Evolutionary conservation across 2,113 vertebrate genomes (phyloP).

Genomic region (Marmota flaviventris): DNA sequence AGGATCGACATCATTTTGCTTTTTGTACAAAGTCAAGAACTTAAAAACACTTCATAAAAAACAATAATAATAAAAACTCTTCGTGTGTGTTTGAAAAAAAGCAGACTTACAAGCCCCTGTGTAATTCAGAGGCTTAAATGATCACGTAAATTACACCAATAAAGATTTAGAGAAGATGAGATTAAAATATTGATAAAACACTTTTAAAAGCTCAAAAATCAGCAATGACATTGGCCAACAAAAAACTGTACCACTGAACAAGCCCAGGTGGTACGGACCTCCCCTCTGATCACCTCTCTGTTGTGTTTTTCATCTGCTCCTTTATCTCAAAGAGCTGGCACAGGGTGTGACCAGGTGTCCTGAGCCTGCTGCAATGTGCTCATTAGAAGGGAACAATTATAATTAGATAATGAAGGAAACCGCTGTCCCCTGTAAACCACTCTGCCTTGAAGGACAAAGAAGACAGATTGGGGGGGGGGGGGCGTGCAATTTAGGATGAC

Average conservation of each 20-base stretch:
- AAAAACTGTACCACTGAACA: background rate
- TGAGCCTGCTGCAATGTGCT: background rate
- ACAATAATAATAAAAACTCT: background rate
- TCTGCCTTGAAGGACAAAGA: constrained; percentile 65
- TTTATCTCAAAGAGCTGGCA: background rate
- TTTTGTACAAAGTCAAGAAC: background rate
- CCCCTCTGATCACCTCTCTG: background rate
- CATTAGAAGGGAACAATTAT: background rate
- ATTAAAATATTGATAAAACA: background rate
- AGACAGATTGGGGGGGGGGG: constrained; percentile 42
- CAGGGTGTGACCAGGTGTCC: background rate
- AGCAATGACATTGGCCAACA: background rate
- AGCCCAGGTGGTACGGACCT: fast-evolving
- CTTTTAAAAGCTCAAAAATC: background rate
- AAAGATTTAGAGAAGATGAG: background rate
- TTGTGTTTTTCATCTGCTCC: background rate
- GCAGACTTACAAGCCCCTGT: background rate
- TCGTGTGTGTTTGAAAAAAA: background rate
- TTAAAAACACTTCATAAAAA: background rate
- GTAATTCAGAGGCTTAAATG: background rate
- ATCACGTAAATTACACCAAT: background rate
- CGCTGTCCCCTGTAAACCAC: constrained; percentile 1
- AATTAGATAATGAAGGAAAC: constrained; percentile 60
- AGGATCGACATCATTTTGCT: background rate
- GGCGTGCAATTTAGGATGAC: background rate